Evolutionary conservation across 2,113 vertebrate species (phyloP).

Genomic region (Halcyon malimbica): DNA sequence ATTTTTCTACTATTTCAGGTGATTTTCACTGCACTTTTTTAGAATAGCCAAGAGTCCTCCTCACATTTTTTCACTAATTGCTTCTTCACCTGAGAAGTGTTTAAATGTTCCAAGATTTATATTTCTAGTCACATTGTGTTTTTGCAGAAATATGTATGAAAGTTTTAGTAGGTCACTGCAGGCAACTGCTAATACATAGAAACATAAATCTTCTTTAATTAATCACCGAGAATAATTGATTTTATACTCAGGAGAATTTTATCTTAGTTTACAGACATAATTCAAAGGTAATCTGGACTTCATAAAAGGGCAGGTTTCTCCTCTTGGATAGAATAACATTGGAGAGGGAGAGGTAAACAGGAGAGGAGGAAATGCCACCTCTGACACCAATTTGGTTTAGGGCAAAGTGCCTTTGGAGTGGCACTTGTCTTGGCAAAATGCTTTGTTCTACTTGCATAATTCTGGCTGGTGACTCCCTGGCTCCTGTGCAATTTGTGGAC

Average conservation of each 20-base stretch:
- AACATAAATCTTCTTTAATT: background rate
- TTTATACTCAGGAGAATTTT: constrained; percentile 6
- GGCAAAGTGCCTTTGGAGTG: background rate
- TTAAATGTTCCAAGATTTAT: background rate
- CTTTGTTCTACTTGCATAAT: background rate
- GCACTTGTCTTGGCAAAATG: background rate
- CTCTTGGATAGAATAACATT: background rate
- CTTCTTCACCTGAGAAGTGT: background rate
- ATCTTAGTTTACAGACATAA: background rate
- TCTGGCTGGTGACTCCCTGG: background rate
- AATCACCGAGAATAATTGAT: background rate
- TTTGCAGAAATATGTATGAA: background rate
- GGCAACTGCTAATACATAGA: background rate
- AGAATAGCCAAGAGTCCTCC: background rate
- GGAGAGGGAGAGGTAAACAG: background rate
- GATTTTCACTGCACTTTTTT: background rate
- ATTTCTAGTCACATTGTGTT: background rate
- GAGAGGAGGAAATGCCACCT: background rate
- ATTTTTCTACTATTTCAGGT: background rate
- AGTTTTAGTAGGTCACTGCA: background rate
- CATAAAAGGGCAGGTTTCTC: background rate
- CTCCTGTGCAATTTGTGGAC: background rate
- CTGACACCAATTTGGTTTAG: background rate
- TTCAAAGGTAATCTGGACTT: background rate
- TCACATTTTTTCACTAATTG: background rate